Base-by-base conservation (phyloP, 2,113 vertebrate species). In the Tympanuchus pallidicinctus region DNA sequence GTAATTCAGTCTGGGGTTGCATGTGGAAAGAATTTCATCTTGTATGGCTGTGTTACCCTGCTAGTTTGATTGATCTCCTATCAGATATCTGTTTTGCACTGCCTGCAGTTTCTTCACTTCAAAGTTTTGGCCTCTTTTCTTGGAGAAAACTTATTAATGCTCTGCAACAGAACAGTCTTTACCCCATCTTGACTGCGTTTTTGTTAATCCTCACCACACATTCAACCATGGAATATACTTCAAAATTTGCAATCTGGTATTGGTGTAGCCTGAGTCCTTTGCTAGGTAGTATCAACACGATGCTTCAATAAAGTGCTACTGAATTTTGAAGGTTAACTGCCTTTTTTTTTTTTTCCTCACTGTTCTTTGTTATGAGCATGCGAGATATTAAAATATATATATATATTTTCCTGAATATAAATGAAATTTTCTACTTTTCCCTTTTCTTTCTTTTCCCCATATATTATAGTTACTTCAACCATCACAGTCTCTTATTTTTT, bases 141-240 rank as follows among this genome's bases (percentile, higher is more conserved):
- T 59, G 71, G 5, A n/a, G 34, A 57, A 64, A 42, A 48, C 5
- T 11, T 80, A 30, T n/a, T 76, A 66, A 43, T 0, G 0, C 4
- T 67, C n/a, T 9, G 9, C 32, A 13, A 12, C 13, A 52, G 54
- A 82, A 34, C 8, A 13, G 48, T 45, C 3, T 59, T 94, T 60
- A 67, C 1, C 4, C 15, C 12, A 16, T 43, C 42, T 74, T 74
- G 56, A 13, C 64, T 71, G 27, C 60, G 61, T 40, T 61, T 4
- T 80, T 38, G 12, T 77, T 60, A 50, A 48, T 67, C 42, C 30
- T 42, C 8, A 38, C 52, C 4, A 9, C 21, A 27, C 50, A 32
- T 13, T 38, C 42, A 82, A 16, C 8, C 14, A 27, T 40, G 17
- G 60, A 81, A 61, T 3, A 15, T 42, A 48, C 57, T 72, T 60